A percentile compares a stretch with the other conserved stretches of the same genome.
Evolutionary conservation across 1,140 invertebrate species (phyloP).

Genomic region (Drosophila elegans): DNA sequence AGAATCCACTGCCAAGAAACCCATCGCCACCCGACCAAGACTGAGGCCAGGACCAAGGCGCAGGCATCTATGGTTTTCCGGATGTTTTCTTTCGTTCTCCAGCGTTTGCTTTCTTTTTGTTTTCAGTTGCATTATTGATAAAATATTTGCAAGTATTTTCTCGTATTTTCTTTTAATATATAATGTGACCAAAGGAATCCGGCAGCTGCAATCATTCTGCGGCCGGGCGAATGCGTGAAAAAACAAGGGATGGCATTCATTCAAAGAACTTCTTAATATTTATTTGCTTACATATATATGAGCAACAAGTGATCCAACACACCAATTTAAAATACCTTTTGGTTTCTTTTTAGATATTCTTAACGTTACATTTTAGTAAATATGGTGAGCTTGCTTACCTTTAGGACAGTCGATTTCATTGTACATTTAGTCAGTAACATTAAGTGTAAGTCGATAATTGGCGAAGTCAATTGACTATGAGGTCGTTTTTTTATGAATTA

Average conservation of each 20-base stretch:
- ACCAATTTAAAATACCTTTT: background rate
- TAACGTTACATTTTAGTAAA: background rate
- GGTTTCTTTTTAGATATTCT: background rate
- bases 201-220: constrained; percentile 53
- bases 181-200: constrained; percentile 30
- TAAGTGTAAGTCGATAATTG: constrained; percentile 13
- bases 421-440: constrained; percentile 74
- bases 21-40: constrained; percentile 19
- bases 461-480: background rate
- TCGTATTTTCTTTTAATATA: constrained; percentile 67
- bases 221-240: constrained; percentile 54
- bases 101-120: constrained; percentile 27
- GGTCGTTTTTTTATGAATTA: background rate
- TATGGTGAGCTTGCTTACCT: constrained; percentile 60
- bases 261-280: constrained; percentile 4
- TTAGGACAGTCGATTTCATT: constrained; percentile 84
- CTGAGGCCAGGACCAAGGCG: constrained; percentile 1
- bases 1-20: constrained; percentile 19
- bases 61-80: constrained; percentile 7
- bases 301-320: constrained; percentile 40
- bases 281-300: background rate
- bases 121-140: constrained; percentile 63
- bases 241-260: constrained; percentile 30
- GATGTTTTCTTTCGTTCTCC: constrained; percentile 29
- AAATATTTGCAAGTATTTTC: constrained; percentile 67